phyloP scores from a whole-genome alignment of 2,113 vertebrate genomes.

The Pelodiscus sinensis region DNA sequence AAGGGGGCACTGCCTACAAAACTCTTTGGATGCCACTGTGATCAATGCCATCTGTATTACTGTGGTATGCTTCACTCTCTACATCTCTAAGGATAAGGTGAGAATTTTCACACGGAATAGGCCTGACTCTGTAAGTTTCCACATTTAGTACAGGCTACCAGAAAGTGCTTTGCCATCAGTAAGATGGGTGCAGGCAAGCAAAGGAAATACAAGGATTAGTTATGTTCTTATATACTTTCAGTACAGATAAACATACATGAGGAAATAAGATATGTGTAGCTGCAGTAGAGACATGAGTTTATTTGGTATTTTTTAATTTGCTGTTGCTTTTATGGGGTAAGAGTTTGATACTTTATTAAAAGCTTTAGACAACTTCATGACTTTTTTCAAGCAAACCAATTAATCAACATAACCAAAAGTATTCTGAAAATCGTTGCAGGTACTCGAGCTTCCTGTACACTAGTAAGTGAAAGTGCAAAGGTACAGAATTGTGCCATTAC shows the following conservation, averaged over 20 bases:
- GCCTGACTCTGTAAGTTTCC: not conserved
- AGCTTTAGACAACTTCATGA: not conserved
- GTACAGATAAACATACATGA: not conserved
- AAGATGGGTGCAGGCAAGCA: not conserved
- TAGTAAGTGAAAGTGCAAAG: not conserved
- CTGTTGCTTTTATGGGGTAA: not conserved
- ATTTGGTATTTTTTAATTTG: not conserved
- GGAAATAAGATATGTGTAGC: not conserved
- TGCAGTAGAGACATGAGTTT: not conserved
- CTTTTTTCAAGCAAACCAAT: not conserved
- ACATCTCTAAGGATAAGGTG: not conserved
- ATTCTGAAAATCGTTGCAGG: not conserved
- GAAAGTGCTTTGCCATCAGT: not conserved
- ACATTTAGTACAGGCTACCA: not conserved
- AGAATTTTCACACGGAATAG: not conserved
- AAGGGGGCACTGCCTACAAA: not conserved
- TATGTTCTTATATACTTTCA: not conserved
- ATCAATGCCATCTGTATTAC: not conserved
- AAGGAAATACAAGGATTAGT: not conserved
- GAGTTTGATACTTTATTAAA: not conserved
- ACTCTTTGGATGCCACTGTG: not conserved
- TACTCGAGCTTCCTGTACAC: not conserved
- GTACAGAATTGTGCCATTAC: not conserved
- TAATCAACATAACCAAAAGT: not conserved
- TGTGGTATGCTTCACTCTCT: not conserved